Evolutionary conservation across 2,888 invertebrate genomes (phyloP), one percentile per base, ranked within the genome.

Genomic region (Andrena minutula): DNA sequence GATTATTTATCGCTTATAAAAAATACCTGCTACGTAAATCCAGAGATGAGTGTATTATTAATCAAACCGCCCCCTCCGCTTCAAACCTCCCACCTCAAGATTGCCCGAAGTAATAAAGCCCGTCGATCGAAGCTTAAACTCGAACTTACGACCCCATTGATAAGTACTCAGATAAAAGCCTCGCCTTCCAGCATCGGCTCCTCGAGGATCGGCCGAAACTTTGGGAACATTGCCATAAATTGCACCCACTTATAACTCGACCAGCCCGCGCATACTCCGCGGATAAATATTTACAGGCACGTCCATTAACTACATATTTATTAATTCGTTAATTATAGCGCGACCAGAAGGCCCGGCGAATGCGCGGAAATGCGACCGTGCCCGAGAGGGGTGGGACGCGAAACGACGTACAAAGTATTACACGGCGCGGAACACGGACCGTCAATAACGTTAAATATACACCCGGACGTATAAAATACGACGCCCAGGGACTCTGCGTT

Each of bases 371-470:
- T n/a, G 10, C 12, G 35, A 63, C 23, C 0, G 10, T 8, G 0
- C 16, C 7, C 35, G 5, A 3, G 4, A 23, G 5, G 10, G n/a
- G 2, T 6, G 53, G 10, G 30, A 47, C 56, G 32, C 12, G 16
- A 20, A 56, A 53, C 8, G 53, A 61, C 23, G 41, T 47, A 61
- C 20, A 32, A 69, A 63, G 28, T 61, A 32, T 20, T 8, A 20
- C 2, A 6, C 3, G 32, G 41, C 20, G 16, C 12, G 26, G 23
- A 41, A 28, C 49, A 16, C 6, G 4, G 10, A 35, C 35, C 28
- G 58, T 76, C 69, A 68, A 76, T 70, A 79, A 58, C 32, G 56
- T 79, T 77, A 70, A 70, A 77, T 51, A 47, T 65, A 51, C 32
- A 61, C 16, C n/a, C 28, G 12, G 30, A 10, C 5, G n/a, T 51